Evolutionary conservation across 2,888 invertebrate species (phyloP).

Genomic region (Eristalis tenax): DNA sequence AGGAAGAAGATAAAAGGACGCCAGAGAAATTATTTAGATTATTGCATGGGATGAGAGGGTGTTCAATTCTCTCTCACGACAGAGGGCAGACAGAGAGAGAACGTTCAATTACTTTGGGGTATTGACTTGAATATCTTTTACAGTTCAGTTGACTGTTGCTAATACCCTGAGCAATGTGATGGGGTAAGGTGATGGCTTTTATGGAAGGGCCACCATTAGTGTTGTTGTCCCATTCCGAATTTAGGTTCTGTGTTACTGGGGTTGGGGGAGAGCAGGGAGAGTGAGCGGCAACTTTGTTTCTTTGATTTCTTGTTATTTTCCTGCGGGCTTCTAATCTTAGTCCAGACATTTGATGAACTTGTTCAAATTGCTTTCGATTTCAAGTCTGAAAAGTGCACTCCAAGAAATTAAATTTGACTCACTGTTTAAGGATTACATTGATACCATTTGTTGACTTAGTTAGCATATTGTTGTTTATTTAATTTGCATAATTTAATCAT

Average conservation of each 20-base stretch:
- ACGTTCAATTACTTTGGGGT: constrained; percentile 57
- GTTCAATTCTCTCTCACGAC: no score
- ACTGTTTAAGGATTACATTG: no score
- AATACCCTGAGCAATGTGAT: constrained; percentile 5
- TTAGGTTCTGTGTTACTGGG: neutral
- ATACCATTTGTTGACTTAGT: no score
- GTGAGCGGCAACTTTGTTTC: neutral
- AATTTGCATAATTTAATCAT: no score
- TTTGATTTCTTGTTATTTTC: neutral
- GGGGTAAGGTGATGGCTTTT: constrained; percentile 31
- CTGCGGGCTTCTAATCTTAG: neutral
- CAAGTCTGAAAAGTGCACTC: neutral
- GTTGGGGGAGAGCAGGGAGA: neutral
- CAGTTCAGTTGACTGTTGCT: constrained; percentile 57
- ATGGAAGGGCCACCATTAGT: constrained; percentile 35
- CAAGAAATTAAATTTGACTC: no score
- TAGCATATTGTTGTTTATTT: no score
- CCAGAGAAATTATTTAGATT: constrained; percentile 44
- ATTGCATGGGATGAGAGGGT: neutral
- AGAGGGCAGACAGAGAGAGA: neutral
- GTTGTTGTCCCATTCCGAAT: neutral
- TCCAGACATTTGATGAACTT: neutral
- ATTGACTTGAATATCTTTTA: constrained; percentile 57
- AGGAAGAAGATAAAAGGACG: constrained; percentile 25
- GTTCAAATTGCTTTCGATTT: neutral